These are phyloP conservation scores for Caloenas nicobarica DNA, from an alignment of 2,113 vertebrate genomes.

Conservation along the genomic window DNA sequence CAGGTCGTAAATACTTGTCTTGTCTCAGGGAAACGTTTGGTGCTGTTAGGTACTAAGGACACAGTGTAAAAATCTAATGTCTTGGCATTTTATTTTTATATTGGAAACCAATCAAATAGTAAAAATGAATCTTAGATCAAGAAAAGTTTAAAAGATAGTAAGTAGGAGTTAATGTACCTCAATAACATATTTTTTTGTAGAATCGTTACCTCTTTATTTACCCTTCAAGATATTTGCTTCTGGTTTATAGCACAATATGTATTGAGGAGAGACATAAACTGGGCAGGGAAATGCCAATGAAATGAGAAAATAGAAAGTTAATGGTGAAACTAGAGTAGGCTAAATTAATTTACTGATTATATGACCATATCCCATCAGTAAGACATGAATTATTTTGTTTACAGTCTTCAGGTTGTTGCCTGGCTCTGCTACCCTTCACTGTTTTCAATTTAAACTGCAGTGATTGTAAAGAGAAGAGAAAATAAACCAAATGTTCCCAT, in stretches of 20 bases:
- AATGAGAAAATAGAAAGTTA: constrained; percentile 78
- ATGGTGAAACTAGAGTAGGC: constrained; percentile 74
- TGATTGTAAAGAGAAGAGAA: constrained; percentile 76
- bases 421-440: constrained; percentile 74
- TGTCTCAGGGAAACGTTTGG: constrained; percentile 6
- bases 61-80: constrained; percentile 48
- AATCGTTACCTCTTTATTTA: constrained; percentile 75
- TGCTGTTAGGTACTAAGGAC: constrained; percentile 8
- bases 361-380: constrained; percentile 76
- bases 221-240: constrained; percentile 74
- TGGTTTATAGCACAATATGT: constrained; percentile 75
- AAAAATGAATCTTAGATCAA: constrained; percentile 57
- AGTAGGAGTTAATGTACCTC: constrained; percentile 67
- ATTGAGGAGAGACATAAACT: constrained; percentile 72
- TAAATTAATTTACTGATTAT: constrained; percentile 80
- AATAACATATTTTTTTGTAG: constrained; percentile 56
- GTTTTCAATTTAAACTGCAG: constrained; percentile 76
- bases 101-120: constrained; percentile 40
- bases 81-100: constrained; percentile 46
- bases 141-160: constrained; percentile 63
- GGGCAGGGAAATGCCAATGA: constrained; percentile 73
- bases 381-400: constrained; percentile 80
- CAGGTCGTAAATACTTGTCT: constrained; percentile 32
- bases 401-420: constrained; percentile 76
- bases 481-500: constrained; percentile 78